A percentile compares a stretch with the other conserved stretches of the same genome.
Conservation (phyloP, 2,113 vertebrate species). For the Gadus chalcogrammus region DNA sequence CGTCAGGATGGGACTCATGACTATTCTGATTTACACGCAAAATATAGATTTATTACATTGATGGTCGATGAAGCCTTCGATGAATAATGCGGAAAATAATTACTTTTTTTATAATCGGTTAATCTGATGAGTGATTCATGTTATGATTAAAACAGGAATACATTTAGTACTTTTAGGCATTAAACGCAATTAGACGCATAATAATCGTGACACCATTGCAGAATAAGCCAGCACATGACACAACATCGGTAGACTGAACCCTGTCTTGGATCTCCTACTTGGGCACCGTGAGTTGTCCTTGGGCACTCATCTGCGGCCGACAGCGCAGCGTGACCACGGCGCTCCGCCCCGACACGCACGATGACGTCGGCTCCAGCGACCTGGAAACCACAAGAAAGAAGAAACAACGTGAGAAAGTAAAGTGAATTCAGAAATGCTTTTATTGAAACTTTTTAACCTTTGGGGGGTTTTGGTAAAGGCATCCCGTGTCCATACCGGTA, state of each 20-base stretch:
- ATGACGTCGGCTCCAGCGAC: conserved; percentile 83
- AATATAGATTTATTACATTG: no score
- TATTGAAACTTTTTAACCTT: neutral
- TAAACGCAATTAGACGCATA: no score
- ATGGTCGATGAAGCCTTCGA: no score
- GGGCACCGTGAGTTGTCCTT: conserved; percentile 84
- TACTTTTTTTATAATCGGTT: no score
- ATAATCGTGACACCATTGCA: no score
- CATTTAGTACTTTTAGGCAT: no score
- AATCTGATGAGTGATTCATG: no score
- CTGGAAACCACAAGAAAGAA: conserved; percentile 53
- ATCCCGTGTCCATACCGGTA: conserved; percentile 77
- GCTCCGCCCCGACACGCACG: conserved; percentile 86
- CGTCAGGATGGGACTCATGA: neutral
- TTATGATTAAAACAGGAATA: no score
- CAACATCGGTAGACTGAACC: no score
- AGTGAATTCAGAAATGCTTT: neutral
- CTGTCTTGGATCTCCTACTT: conserved; percentile 70
- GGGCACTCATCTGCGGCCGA: conserved; percentile 74
- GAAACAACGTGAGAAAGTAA: conserved; percentile 8
- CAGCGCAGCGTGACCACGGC: conserved; percentile 88
- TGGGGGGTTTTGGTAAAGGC: neutral
- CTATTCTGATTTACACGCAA: neutral
- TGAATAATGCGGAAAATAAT: no score
- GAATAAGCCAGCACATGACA: no score